A percentile compares a stretch with the other conserved stretches of the same genome.
These are phyloP conservation scores for Patiria miniata DNA, from an alignment of 35 echinoderm and acorn worm species.

Conservation along the genomic window DNA sequence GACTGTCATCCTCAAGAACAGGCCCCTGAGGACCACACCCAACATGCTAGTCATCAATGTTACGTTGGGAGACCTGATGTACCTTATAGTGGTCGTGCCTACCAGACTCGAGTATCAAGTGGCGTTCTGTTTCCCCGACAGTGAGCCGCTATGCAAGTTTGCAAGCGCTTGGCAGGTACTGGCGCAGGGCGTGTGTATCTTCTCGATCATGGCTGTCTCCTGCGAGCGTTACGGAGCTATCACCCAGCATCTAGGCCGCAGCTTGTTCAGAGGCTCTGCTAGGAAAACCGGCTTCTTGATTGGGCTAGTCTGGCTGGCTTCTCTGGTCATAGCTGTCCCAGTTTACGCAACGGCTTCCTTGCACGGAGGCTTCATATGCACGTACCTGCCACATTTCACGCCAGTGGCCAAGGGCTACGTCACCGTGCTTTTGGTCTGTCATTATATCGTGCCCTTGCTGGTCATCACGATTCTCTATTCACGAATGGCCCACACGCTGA, in stretches of 20 bases:
- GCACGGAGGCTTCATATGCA: conserved; percentile 7
- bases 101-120: conserved; percentile 62
- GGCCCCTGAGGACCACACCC: conserved; percentile 57
- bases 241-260: conserved; percentile 24
- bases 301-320: conserved; percentile 45
- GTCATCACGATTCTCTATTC: conserved; percentile 64
- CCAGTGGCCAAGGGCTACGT: conserved; percentile 56
- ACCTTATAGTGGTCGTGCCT: conserved; percentile 68
- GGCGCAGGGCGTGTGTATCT: conserved; percentile 76
- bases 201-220: conserved; percentile 55
- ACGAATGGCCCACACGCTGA: conserved; percentile 64
- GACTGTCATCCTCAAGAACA: conserved; percentile 46
- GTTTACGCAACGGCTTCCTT: conserved; percentile 48
- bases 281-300: conserved; percentile 28
- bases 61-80: conserved; percentile 65
- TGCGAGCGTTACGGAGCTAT: conserved; percentile 71
- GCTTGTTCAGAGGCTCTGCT: conserved; percentile 22
- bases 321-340: conserved; percentile 42
- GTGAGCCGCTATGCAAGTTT: conserved; percentile 58
- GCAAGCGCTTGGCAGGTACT: conserved; percentile 54
- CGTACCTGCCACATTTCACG: conserved; percentile 28
- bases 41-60: conserved; percentile 82
- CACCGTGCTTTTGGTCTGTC: conserved; percentile 23
- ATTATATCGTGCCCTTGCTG: conserved; percentile 57
- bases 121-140: conserved; percentile 56